Evolutionary conservation across 2,113 vertebrate species (phyloP).

Genomic region (Cyphomyrus plagiostoma): DNA sequence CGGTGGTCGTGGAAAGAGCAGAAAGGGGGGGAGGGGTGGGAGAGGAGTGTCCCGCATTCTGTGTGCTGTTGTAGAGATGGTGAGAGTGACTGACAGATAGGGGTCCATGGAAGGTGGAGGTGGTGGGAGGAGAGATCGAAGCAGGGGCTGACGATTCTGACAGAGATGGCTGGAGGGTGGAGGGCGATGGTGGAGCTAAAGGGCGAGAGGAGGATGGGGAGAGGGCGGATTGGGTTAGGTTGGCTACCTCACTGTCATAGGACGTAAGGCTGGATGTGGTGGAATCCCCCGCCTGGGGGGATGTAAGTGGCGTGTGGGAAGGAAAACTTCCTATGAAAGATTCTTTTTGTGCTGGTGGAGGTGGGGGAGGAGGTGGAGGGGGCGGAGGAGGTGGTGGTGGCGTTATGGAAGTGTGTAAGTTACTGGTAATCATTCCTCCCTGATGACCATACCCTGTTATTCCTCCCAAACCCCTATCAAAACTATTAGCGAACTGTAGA

Average conservation of each 20-base stretch:
- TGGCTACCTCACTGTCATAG: constrained; percentile 87
- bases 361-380: constrained; percentile 26
- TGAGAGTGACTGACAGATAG: constrained; percentile 60
- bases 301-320: constrained; percentile 38
- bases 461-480: constrained; percentile 58
- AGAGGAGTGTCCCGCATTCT: constrained; percentile 13
- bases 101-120: constrained; percentile 52
- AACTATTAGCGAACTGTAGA: constrained; percentile 83
- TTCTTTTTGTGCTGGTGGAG: constrained; percentile 16
- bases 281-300: constrained; percentile 71
- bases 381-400: constrained; percentile 28
- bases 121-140: constrained; percentile 25
- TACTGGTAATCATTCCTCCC: constrained; percentile 10
- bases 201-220: constrained; percentile 58
- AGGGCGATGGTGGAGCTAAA: constrained; percentile 42
- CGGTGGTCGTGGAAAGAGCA: constrained; percentile 40
- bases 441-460: constrained; percentile 41
- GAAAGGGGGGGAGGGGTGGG: constrained; percentile 40
- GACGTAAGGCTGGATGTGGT: constrained; percentile 83
- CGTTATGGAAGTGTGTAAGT: not conserved
- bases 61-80: constrained; percentile 37
- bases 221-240: constrained; percentile 72
- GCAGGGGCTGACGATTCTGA: not conserved
- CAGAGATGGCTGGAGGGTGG: constrained; percentile 32
- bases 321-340: not conserved